These are phyloP conservation scores for Oryzias javanicus DNA, from an alignment of 2,113 vertebrate species.

Conservation along the genomic window DNA sequence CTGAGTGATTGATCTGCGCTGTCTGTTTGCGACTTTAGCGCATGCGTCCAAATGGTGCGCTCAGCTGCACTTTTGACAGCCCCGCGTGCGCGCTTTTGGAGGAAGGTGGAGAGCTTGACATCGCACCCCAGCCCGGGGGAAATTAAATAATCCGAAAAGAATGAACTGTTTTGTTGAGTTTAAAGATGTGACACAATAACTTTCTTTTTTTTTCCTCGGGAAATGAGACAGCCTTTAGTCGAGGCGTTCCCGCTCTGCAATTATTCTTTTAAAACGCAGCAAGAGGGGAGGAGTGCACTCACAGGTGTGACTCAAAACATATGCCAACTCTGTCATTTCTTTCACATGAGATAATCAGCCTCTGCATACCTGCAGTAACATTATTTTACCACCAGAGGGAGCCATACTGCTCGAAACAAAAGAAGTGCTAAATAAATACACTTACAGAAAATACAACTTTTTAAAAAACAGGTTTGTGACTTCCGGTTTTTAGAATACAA, in stretches of 20 bases:
- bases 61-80: conserved; percentile 21
- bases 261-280: neutral
- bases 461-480: too few species aligned
- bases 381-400: conserved; percentile 45
- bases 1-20: neutral
- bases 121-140: neutral
- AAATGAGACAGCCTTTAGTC: conserved; percentile 16
- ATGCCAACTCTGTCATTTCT: neutral
- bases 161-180: too few species aligned
- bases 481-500: neutral
- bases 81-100: conserved; percentile 18
- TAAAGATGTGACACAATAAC: neutral
- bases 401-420: conserved; percentile 10
- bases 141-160: neutral
- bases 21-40: conserved; percentile 17
- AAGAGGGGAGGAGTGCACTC: neutral
- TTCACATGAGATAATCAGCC: neutral
- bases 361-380: conserved; percentile 11
- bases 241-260: neutral
- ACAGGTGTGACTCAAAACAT: neutral
- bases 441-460: neutral
- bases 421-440: neutral
- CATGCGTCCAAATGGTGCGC: conserved; percentile 24
- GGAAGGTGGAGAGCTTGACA: neutral
- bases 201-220: conserved; percentile 39